phyloP scores from a whole-genome alignment of 1,140 invertebrate genomes.

The Drosophila lacteicornis region DNA sequence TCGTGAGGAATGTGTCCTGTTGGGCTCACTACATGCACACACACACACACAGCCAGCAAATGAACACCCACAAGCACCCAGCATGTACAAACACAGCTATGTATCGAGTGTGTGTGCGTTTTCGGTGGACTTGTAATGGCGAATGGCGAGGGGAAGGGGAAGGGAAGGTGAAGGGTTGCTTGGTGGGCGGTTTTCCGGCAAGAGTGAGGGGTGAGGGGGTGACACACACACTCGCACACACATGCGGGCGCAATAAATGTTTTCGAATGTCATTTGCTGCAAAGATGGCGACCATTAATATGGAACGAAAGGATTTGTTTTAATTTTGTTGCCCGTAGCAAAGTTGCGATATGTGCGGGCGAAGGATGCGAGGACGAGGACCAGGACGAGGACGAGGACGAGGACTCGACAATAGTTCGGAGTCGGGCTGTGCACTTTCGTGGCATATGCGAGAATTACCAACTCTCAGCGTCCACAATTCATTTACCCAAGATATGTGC shows the following conservation, averaged over 20 bases:
- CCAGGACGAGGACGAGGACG: too few relatives aligned
- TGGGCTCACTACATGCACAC: slow-evolving; percentile 68
- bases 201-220: neutral
- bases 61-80: slow-evolving; percentile 61
- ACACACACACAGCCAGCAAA: slow-evolving; percentile 45
- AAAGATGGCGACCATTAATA: slow-evolving; percentile 83
- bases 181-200: slow-evolving; percentile 18
- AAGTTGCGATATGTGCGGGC: slow-evolving; percentile 18
- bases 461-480: slow-evolving; percentile 29
- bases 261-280: slow-evolving; percentile 82
- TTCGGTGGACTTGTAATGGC: slow-evolving; percentile 16
- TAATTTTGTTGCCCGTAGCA: slow-evolving; percentile 71
- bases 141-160: neutral
- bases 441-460: slow-evolving; percentile 41
- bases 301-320: slow-evolving; percentile 83
- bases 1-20: slow-evolving; percentile 78
- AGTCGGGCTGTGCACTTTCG: neutral
- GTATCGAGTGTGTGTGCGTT: neutral
- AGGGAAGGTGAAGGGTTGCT: slow-evolving; percentile 29
- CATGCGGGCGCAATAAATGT: slow-evolving; percentile 74
- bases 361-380: too few relatives aligned
- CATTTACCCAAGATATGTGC: slow-evolving; percentile 15
- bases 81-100: slow-evolving; percentile 1
- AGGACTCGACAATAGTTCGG: slow-evolving; percentile 40
- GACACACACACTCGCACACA: slow-evolving; percentile 13